These are phyloP conservation scores for Ethmia dodecea DNA, from an alignment of 2,888 invertebrate species.

Conservation along the genomic window DNA sequence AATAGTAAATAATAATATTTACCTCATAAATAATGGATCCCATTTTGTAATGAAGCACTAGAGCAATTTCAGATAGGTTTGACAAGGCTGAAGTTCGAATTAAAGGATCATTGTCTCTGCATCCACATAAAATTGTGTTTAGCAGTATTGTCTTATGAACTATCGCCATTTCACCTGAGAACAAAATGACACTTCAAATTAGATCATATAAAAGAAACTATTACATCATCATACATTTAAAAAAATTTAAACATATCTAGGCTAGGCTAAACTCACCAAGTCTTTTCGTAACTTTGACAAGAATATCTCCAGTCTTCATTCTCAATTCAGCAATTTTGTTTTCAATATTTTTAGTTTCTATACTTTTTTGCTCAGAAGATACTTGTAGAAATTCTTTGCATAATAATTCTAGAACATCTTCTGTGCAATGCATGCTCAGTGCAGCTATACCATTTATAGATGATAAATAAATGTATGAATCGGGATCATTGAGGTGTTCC, in stretches of 20 bases:
- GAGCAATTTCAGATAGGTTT: conserved; percentile 88
- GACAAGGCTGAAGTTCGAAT: conserved; percentile 89
- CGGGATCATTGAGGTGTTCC: conserved; percentile 86
- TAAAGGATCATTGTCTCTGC: conserved; percentile 83
- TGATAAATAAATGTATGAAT: conserved; percentile 89
- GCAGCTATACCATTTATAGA: conserved; percentile 87
- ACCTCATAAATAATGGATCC: conserved; percentile 87
- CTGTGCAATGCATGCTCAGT: conserved; percentile 81
- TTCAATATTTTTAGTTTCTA: conserved; percentile 40
- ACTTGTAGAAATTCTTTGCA: conserved; percentile 80
- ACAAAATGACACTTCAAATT: conserved; percentile 12
- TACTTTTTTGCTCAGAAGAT: conserved; percentile 31
- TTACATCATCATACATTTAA: not conserved
- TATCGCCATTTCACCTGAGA: conserved; percentile 82
- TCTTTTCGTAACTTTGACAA: conserved; percentile 83
- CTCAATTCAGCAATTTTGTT: conserved; percentile 76
- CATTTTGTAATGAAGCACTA: conserved; percentile 84
- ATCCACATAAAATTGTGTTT: conserved; percentile 83
- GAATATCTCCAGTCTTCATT: conserved; percentile 88
- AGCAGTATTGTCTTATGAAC: conserved; percentile 83
- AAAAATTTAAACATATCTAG: not conserved
- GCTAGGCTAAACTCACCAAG: conserved; percentile 76
- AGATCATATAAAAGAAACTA: not conserved
- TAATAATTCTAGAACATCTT: conserved; percentile 81
- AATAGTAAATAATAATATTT: too few relatives aligned